Percentiles rank a stretch among this genome's conserved stretches.
phyloP scores from a whole-genome alignment of 2,797 vertebrate species.

The Sternarchorhynchus goeldii region DNA sequence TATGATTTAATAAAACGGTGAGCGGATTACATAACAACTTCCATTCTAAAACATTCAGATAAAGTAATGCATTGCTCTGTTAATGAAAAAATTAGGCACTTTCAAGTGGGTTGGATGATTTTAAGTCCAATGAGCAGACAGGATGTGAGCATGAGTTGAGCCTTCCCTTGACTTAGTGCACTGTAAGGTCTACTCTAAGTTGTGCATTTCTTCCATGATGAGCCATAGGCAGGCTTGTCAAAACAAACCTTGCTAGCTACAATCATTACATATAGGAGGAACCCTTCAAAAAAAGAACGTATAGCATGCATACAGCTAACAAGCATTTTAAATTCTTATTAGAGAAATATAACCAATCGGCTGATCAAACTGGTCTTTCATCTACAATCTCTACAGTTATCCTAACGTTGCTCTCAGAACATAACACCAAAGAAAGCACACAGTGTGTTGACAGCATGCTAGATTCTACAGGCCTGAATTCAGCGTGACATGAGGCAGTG shows the following conservation, averaged over 20 bases:
- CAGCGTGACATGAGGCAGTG: background rate
- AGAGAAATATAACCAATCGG: no score
- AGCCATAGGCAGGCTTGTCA: background rate
- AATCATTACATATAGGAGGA: background rate
- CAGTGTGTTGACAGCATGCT: no score
- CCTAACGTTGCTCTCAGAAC: background rate
- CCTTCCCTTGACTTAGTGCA: no score
- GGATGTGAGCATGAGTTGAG: background rate
- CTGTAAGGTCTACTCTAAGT: background rate
- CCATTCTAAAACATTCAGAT: no score
- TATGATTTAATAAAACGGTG: no score
- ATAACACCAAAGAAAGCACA: background rate
- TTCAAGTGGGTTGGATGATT: no score
- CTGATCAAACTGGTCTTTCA: no score
- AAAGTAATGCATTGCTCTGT: no score
- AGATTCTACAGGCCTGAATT: background rate
- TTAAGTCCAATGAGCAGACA: no score
- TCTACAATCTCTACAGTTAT: no score
- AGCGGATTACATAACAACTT: no score
- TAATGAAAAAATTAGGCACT: no score
- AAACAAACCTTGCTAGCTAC: background rate
- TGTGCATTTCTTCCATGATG: constrained; percentile 17
- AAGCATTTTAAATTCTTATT: background rate
- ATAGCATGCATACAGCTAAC: background rate
- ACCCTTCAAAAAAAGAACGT: background rate